Conservation (phyloP, 2,888 invertebrate genomes). For the Strigamia transsilvanica region DNA sequence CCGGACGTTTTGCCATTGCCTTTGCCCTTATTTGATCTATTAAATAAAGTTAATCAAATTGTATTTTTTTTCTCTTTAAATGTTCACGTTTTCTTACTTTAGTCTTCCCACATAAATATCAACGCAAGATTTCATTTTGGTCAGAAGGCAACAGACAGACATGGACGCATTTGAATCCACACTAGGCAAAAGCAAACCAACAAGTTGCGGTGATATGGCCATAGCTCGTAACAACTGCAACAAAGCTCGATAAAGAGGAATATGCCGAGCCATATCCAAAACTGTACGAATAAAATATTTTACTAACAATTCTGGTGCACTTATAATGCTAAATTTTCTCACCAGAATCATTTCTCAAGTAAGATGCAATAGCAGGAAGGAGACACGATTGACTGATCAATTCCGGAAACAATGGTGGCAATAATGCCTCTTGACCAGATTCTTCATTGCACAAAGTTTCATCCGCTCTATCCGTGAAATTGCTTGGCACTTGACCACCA, state of each 20-base stretch:
- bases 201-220: slow-evolving; percentile 71
- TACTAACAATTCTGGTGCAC: not conserved
- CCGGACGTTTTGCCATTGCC: slow-evolving; percentile 50
- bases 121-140: slow-evolving; percentile 89
- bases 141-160: slow-evolving; percentile 79
- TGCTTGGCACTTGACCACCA: slow-evolving; percentile 61
- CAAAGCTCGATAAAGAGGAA: slow-evolving; percentile 88
- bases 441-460: slow-evolving; percentile 41
- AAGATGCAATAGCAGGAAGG: slow-evolving; percentile 86
- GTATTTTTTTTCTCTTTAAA: not conserved
- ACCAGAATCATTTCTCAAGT: slow-evolving; percentile 91
- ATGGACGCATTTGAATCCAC: slow-evolving; percentile 61
- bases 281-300: slow-evolving; percentile 67
- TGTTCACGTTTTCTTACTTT: slow-evolving; percentile 68
- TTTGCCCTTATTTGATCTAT: slow-evolving; percentile 56
- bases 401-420: slow-evolving; percentile 78
- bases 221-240: slow-evolving; percentile 81
- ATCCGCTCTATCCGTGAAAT: slow-evolving; percentile 57
- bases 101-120: slow-evolving; percentile 89
- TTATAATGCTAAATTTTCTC: slow-evolving; percentile 56
- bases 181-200: slow-evolving; percentile 70
- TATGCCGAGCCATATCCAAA: slow-evolving; percentile 95
- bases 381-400: slow-evolving; percentile 83
- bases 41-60: not conserved
- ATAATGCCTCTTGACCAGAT: slow-evolving; percentile 60